These are phyloP conservation scores for Vanessa cardui DNA, from an alignment of 2,888 invertebrate species.

Conservation along the genomic window DNA sequence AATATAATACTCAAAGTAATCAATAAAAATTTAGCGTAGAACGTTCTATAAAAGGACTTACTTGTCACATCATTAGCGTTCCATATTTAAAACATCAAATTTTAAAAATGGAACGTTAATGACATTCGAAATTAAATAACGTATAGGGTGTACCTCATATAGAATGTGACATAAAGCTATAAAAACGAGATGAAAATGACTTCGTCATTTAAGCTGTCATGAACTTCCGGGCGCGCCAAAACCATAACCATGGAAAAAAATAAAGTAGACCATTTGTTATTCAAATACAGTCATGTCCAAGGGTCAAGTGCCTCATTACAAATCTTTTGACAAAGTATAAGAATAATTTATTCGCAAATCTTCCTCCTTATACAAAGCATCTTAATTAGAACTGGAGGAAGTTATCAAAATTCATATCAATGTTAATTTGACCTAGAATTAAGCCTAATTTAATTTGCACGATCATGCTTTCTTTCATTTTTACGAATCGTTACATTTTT, in stretches of 20 bases:
- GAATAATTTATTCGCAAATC: slow-evolving; percentile 33
- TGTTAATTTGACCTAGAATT: slow-evolving; percentile 24
- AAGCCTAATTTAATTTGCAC: slow-evolving; percentile 23
- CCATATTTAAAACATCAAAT: no score
- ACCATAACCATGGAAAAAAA: not conserved
- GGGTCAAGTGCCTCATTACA: slow-evolving; percentile 31
- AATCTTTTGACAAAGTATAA: slow-evolving; percentile 30
- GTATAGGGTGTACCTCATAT: no score
- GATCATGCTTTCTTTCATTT: slow-evolving; percentile 15
- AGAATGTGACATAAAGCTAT: no score
- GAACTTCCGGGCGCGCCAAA: not conserved
- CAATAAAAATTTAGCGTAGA: no score
- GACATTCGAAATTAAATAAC: no score
- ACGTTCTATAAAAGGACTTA: no score
- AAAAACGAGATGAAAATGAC: no score
- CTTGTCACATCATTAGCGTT: no score
- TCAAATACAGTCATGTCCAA: slow-evolving; percentile 8
- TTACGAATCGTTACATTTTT: not conserved
- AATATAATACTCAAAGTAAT: no score
- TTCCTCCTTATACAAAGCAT: slow-evolving; percentile 28
- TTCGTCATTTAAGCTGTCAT: not conserved
- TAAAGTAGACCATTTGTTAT: slow-evolving; percentile 18
- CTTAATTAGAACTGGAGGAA: slow-evolving; percentile 32
- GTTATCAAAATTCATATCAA: slow-evolving; percentile 31
- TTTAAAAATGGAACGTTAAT: no score